Evolutionary conservation across 2,113 vertebrate species (phyloP), one percentile per base, ranked within the genome.

Genomic region (Ramphastos sulfuratus): DNA sequence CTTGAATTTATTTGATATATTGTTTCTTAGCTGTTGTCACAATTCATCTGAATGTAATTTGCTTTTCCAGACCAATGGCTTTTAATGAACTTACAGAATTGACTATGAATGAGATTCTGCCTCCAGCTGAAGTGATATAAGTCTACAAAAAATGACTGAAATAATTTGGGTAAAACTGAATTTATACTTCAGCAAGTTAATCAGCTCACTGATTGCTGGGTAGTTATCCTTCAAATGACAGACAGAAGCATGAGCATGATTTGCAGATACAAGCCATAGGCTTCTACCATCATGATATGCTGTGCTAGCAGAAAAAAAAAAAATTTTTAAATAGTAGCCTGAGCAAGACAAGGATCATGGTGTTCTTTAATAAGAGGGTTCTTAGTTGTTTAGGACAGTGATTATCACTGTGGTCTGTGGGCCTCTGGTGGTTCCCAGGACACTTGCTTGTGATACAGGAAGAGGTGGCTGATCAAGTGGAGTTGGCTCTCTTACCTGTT

Each of bases 351-450:
- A 83, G 81, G 79, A 87, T 28, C 10, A 2, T 54, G 79, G 60
- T 95, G 87, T 94, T 80, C 79, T 78, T 4, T 81, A 85, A 67
- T 80, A 75, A 77, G 60, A 89, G 37, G 14, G 27, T 77, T 90
- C 24, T 1, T 5, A 80, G 50, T 87, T 94, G 87, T 93, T 94
- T 91, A 87, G 82, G 69, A 83, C 44, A 71, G 37, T 63, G 78
- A 89, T 90, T 92, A 67, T 64, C 58, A 31, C 69, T 92, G 52
- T 87, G 79, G 65, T 86, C 73, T 92, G 77, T 87, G 95, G 42
- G 65, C 35, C 52, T 35, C 56, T 66, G 58, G 46, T 87, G 37
- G 56, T 84, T 95, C 70, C 60, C 46, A 50, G 60, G 70, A 59
- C 77, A 74, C 73, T 89, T 92, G 76, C 81, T 39, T 54, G 78